These are phyloP conservation scores for Dreissena polymorpha DNA, from an alignment of 1,140 invertebrate species.

Conservation along the genomic window DNA sequence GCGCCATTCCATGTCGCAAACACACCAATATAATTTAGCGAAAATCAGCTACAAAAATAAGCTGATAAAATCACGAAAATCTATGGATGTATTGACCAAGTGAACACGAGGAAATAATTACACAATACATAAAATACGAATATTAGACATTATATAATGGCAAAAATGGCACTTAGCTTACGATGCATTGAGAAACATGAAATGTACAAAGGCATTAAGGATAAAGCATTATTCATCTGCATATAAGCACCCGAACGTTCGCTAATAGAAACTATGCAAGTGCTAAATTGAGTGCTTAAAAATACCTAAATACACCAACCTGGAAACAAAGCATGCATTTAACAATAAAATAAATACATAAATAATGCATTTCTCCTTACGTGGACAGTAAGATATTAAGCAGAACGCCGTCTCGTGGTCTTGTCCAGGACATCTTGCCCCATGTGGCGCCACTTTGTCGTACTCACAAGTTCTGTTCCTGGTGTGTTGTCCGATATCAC, in stretches of 20 bases:
- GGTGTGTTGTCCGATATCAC: slow-evolving; percentile 65
- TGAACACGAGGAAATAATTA: no score
- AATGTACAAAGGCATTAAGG: background rate
- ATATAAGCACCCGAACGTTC: background rate
- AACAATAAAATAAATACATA: background rate
- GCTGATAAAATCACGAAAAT: no score
- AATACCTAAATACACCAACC: background rate
- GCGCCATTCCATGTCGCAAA: no score
- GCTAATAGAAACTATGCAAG: background rate
- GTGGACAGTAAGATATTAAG: slow-evolving; percentile 60
- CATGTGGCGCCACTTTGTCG: slow-evolving; percentile 61
- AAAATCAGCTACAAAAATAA: no score
- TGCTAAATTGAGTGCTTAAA: background rate
- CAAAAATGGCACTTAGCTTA: no score
- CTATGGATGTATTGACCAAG: no score
- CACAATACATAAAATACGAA: no score
- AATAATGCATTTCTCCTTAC: slow-evolving; percentile 38
- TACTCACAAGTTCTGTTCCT: slow-evolving; percentile 61
- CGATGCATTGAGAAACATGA: no score
- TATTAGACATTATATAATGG: no score
- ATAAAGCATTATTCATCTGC: background rate
- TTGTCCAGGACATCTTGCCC: slow-evolving; percentile 61
- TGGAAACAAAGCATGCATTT: background rate
- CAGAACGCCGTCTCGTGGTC: slow-evolving; percentile 53
- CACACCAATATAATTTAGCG: no score